Evolutionary conservation across 1,140 invertebrate genomes (phyloP), one percentile per base, ranked within the genome.

Genomic region (Drosophila lacteicornis): DNA sequence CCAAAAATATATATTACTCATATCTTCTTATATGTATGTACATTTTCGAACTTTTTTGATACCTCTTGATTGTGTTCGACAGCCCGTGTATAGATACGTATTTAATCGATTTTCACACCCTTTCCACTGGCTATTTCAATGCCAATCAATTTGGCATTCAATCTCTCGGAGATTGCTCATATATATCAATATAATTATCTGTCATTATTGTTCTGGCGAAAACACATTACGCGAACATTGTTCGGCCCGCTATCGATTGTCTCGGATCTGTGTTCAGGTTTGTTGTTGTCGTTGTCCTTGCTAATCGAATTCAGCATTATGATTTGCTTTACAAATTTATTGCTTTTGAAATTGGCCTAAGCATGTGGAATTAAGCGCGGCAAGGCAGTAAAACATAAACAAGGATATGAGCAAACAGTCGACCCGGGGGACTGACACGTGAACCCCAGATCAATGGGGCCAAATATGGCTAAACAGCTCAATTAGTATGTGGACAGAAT

Each of bases 291-390:
- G 83, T 75, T 77, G 83, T 87, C 83, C 83, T 87, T 88, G 80
- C 66, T 69, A 71, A 79, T 70, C 57, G 47, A 70, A 70, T 53
- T 60, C 45, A 66, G 47, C 58, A 66, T 67, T 75, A 67, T 81
- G 70, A 87, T 76, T 86, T 80, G 84, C 74, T 78, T 70, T 83
- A 88, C 83, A 83, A 87, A 88, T 87, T 80, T 79, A 77, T 78
- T 76, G 67, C 76, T 83, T 87, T 83, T 61, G 38, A 74, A 86
- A 85, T 78, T 65, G 66, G 80, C 49, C 55, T 59, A 74, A 80
- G 67, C 76, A 60, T 47, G 62, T 66, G 56, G 55, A 59, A 49
- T 57, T 63, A 73, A 50, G 27, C 66, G 27, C 36, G 45, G 47
- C 59, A 84, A 81, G 56, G 58, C 70, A 66, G 43, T 38, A 22